Evolutionary conservation across 2,113 vertebrate genomes (phyloP).

Genomic region (Coptodon rendalli): DNA sequence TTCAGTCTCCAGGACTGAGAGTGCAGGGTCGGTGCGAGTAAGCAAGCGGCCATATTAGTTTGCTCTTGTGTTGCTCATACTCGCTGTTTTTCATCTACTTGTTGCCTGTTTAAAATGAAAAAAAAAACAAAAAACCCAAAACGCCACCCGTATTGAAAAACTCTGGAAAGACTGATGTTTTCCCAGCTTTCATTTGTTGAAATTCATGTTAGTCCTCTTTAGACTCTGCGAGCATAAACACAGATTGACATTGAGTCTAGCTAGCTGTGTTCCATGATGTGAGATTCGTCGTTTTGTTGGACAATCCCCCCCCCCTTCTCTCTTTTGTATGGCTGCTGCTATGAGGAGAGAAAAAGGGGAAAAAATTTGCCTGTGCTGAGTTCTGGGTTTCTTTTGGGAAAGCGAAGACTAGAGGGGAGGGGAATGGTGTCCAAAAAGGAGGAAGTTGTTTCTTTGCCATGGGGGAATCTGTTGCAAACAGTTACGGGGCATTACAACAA

Average conservation of each 20-base stretch:
- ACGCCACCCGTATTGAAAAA: neutral
- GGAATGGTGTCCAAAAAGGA: conserved; percentile 52
- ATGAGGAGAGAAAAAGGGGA: conserved; percentile 50
- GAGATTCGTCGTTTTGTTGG: conserved; percentile 46
- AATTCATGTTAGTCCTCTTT: conserved; percentile 11
- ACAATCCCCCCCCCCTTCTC: conserved; percentile 23
- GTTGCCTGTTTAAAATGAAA: neutral
- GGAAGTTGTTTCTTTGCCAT: conserved; percentile 67
- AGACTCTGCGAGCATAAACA: neutral
- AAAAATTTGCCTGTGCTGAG: conserved; percentile 68
- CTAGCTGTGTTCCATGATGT: conserved; percentile 24
- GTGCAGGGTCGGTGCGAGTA: conserved; percentile 15
- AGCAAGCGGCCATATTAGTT: conserved; percentile 54
- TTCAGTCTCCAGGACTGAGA: conserved; percentile 31
- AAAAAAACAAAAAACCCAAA: neutral
- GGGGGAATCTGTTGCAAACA: conserved; percentile 75
- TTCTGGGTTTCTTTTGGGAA: conserved; percentile 73
- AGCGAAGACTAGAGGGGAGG: conserved; percentile 68
- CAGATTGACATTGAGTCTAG: conserved; percentile 8
- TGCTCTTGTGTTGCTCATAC: conserved; percentile 1
- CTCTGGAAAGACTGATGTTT: neutral
- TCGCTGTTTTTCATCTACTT: conserved; percentile 1
- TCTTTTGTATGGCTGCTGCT: conserved; percentile 63
- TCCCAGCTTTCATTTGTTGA: conserved; percentile 57
- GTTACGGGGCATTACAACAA: conserved; percentile 74